Evolutionary conservation across 2,888 invertebrate genomes (phyloP).

Genomic region (Balanococcus diminutus): DNA sequence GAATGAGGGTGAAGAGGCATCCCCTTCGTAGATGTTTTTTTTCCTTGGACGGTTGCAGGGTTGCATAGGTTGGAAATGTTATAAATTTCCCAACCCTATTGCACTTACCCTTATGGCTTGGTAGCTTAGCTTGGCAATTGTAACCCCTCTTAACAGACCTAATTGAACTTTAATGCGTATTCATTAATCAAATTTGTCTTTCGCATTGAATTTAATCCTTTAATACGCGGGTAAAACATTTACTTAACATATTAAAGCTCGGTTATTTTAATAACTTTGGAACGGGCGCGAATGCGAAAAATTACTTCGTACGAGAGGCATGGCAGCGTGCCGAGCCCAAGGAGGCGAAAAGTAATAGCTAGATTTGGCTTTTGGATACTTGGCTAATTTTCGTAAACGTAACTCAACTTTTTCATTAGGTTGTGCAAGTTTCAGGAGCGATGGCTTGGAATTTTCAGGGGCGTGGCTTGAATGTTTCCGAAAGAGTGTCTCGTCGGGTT

Average conservation of each 20-base stretch:
- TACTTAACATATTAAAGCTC: constrained; percentile 38
- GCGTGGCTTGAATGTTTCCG: too few species aligned
- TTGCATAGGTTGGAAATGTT: constrained; percentile 26
- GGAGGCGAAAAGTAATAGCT: neutral
- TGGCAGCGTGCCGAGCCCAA: too few species aligned
- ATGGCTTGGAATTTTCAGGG: too few species aligned
- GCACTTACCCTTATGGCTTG: constrained; percentile 37
- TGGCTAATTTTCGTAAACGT: too few species aligned
- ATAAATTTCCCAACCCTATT: constrained; percentile 45
- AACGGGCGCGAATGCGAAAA: neutral
- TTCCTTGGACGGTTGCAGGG: constrained; percentile 22
- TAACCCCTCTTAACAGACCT: constrained; percentile 56
- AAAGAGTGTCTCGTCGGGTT: too few species aligned
- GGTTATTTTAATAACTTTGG: constrained; percentile 25
- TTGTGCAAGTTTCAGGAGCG: too few species aligned
- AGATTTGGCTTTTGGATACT: too few species aligned
- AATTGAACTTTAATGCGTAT: constrained; percentile 60
- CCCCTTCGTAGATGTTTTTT: neutral
- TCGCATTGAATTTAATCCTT: constrained; percentile 49
- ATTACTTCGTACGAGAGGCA: neutral
- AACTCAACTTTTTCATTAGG: too few species aligned
- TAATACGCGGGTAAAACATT: constrained; percentile 39
- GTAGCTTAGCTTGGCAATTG: constrained; percentile 45
- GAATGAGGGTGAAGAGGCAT: too few species aligned
- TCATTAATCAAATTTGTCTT: constrained; percentile 57